Base-by-base conservation (phyloP, 2,113 vertebrate species). In the Scatophagus argus region DNA sequence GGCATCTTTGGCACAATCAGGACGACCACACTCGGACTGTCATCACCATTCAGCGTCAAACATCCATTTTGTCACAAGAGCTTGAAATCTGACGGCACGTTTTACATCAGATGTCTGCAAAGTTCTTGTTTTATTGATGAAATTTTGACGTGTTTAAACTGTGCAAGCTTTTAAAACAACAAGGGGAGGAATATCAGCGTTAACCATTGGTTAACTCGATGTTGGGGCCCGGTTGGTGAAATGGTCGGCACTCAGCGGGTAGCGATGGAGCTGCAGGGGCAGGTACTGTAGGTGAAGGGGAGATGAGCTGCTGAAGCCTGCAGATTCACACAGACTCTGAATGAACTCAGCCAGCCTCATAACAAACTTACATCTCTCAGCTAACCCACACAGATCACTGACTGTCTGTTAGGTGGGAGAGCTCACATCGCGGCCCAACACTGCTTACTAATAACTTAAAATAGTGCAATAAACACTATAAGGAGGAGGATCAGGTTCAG, bases 271-370 rank as follows among this genome's bases (percentile, higher is more conserved):
- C 75, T 72, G 82, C 44, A 87, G 88, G 85, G 79, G 74, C 79
- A 65, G 60, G 47, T 41, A n/a, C n/a, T n/a, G n/a, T n/a, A 85
- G 86, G 87, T 88, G 81, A 87, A 82, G 69, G 79, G 63, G 81
- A 81, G 56, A 87, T 12, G 60, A 88, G 55, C 74, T 52, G 66
- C 76, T 66, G 70, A 68, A 17, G 63, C 54, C 84, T 72, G 65
- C 5, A 16, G 2, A 55, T 59, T 76, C 67, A 67, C 81, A 73
- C 68, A n/a, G n/a, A n/a, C n/a, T n/a, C n/a, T 8, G 58, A 31
- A 65, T 79, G 74, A 79, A 84, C 77, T 78, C 46, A 62, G 76
- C 8, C 13, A n/a, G 36, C 49, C 23, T 23, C 52, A 16, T 14
- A 13, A 27, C 27, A 63, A 76, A 73, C 44, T 13, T 12, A 69